phyloP scores from a whole-genome alignment of 1,140 invertebrate genomes.

The Zaprionus camerounensis region DNA sequence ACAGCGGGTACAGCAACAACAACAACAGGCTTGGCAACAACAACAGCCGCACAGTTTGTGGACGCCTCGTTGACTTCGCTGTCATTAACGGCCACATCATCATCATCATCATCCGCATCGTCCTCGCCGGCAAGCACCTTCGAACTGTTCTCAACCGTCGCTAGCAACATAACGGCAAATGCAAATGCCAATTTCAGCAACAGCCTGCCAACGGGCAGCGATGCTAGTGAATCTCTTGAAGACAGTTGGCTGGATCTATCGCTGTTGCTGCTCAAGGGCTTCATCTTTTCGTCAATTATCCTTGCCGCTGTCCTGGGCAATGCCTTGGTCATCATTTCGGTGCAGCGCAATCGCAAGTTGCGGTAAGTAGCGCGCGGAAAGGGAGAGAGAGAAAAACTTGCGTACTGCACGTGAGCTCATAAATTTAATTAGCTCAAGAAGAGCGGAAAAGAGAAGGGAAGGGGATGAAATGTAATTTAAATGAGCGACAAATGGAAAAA shows the following conservation, averaged over 20 bases:
- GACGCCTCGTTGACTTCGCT: constrained; percentile 78
- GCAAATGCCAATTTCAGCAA: constrained; percentile 57
- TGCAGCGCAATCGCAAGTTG: constrained; percentile 82
- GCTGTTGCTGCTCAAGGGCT: constrained; percentile 88
- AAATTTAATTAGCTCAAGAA: constrained; percentile 8
- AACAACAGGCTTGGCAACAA: constrained; percentile 50
- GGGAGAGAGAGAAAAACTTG: not conserved
- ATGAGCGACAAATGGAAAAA: constrained; percentile 76
- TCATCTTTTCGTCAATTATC: constrained; percentile 93
- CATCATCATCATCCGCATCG: constrained; percentile 22
- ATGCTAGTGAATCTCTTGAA: constrained; percentile 38
- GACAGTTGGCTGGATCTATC: constrained; percentile 85
- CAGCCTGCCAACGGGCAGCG: constrained; percentile 8
- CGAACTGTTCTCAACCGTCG: constrained; percentile 59
- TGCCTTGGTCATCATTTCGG: constrained; percentile 92
- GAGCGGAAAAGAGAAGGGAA: not conserved
- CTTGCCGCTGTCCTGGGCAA: constrained; percentile 94
- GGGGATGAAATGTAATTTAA: constrained; percentile 66
- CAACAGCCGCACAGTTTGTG: constrained; percentile 65
- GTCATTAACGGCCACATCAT: constrained; percentile 66
- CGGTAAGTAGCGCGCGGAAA: constrained; percentile 64
- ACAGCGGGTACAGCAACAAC: constrained; percentile 18
- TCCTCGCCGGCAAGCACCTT: constrained; percentile 28
- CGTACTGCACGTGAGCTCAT: not conserved
- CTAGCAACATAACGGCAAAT: constrained; percentile 55